Percentiles rank a stretch among this genome's conserved stretches.
Evolutionary conservation across 2,113 vertebrate genomes (phyloP).

Genomic region (Cephalopterus ornatus): DNA sequence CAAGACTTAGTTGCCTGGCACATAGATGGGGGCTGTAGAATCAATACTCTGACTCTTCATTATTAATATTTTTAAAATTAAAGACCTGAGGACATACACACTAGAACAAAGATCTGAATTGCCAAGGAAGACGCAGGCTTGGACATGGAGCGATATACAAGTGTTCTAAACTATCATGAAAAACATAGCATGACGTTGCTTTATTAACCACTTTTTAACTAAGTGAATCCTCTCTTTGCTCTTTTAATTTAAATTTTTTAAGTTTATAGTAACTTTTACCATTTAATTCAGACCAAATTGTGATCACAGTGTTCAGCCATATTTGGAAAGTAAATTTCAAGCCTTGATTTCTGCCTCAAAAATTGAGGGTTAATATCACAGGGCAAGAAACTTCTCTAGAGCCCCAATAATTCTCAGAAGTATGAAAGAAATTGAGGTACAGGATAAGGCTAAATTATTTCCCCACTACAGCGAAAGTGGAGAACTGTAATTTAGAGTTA

Average conservation of each 20-base stretch:
- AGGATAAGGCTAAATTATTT: neutral
- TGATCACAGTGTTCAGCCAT: neutral
- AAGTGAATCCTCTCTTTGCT: neutral
- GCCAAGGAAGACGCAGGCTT: neutral
- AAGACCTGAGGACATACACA: neutral
- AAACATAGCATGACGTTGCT: rapidly evolving
- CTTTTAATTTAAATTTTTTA: neutral
- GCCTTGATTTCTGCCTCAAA: neutral
- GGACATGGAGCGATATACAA: neutral
- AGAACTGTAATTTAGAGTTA: neutral
- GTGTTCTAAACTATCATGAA: neutral
- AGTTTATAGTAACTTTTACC: neutral
- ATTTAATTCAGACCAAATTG: neutral
- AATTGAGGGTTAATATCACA: neutral
- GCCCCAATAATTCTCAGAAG: neutral
- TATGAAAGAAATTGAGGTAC: neutral
- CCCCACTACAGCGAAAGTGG: neutral
- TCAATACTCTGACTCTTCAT: neutral
- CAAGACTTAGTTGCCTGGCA: neutral
- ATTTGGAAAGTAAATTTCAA: neutral
- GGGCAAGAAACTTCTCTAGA: neutral
- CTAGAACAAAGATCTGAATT: neutral
- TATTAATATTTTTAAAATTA: neutral
- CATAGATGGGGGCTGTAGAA: neutral
- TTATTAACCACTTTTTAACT: neutral